Evolutionary conservation across 2,797 vertebrate species (phyloP).

Genomic region (Harpagifer antarcticus): DNA sequence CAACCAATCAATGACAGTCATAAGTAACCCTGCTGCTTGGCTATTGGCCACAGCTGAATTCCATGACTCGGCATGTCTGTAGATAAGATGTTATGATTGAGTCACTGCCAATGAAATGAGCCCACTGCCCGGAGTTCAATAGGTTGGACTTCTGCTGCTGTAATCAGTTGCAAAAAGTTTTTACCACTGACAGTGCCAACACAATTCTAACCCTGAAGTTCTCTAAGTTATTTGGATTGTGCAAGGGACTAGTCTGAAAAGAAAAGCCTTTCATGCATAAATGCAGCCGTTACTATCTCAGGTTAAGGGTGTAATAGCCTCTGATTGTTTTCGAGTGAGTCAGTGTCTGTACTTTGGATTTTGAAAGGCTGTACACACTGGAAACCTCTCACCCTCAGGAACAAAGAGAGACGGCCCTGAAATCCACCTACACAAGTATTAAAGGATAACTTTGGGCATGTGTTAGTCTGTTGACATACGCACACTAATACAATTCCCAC

Average conservation of each 20-base stretch:
- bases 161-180: conserved; percentile 38
- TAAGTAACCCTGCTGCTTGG: conserved; percentile 77
- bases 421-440: conserved; percentile 66
- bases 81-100: conserved; percentile 84
- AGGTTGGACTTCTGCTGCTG: conserved; percentile 56
- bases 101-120: conserved; percentile 74
- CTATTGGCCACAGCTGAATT: conserved; percentile 79
- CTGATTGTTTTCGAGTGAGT: conserved; percentile 61
- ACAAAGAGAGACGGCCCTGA: conserved; percentile 45
- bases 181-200: conserved; percentile 29
- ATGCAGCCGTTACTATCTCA: conserved; percentile 26
- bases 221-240: conserved; percentile 2
- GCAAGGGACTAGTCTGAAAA: conserved; percentile 5
- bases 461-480: conserved; percentile 41
- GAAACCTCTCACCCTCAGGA: conserved; percentile 39
- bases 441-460: conserved; percentile 59
- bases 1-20: conserved; percentile 81
- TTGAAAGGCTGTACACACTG: conserved; percentile 41
- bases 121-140: conserved; percentile 67
- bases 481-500: conserved; percentile 36
- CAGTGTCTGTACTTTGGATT: conserved; percentile 48
- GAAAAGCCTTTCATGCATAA: conserved; percentile 19
- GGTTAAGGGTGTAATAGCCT: conserved; percentile 36
- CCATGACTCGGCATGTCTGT: conserved; percentile 77
- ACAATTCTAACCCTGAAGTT: neutral